Percentiles rank a stretch among this genome's conserved stretches.
Conservation (phyloP, 2,797 vertebrate species). For the Schizopygopsis malacanthus region DNA sequence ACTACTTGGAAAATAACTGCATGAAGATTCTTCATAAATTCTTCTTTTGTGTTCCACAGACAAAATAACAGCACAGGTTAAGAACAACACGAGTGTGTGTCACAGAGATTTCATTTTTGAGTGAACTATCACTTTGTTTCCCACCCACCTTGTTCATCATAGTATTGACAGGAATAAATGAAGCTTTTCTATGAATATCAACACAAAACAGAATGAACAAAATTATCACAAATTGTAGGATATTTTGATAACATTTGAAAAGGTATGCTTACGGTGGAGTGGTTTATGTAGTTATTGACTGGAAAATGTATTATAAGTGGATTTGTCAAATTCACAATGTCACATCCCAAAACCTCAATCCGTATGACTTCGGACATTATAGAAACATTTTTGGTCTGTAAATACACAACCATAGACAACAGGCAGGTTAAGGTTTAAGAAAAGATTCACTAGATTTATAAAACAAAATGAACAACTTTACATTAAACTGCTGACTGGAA, state of each 20-base stretch:
- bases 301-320: conserved; percentile 67
- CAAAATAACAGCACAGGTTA: background rate
- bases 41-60: too few relatives aligned
- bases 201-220: background rate
- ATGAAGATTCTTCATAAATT: background rate
- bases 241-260: background rate
- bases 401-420: background rate
- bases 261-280: conserved; percentile 35
- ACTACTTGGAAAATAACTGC: background rate
- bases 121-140: background rate
- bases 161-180: conserved; percentile 44
- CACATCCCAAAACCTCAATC: conserved; percentile 57
- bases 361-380: conserved; percentile 66
- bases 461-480: conserved; percentile 23
- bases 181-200: background rate
- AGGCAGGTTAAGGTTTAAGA: background rate
- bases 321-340: background rate
- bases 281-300: background rate
- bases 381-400: background rate
- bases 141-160: conserved; percentile 41
- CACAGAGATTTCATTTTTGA: background rate
- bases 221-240: background rate
- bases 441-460: background rate
- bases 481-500: conserved; percentile 58
- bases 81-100: background rate